These are phyloP conservation scores for Mesocricetus auratus DNA, from an alignment of 2,113 vertebrate genomes.

Conservation along the genomic window DNA sequence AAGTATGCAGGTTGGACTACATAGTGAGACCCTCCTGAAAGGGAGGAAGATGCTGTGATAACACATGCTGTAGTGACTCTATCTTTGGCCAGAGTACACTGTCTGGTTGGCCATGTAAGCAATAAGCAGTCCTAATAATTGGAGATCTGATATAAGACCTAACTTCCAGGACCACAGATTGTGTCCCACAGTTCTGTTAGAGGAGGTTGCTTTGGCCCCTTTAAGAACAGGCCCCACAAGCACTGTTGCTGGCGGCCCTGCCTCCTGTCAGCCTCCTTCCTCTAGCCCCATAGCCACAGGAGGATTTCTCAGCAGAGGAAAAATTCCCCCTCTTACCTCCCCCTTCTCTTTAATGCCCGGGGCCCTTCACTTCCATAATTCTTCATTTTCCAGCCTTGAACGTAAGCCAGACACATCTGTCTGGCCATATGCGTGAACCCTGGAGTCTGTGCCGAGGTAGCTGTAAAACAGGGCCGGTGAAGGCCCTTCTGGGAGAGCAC, in stretches of 20 bases:
- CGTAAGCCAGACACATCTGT: constrained; percentile 98
- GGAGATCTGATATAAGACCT: not conserved
- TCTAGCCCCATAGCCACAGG: constrained; percentile 86
- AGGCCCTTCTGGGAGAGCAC: constrained; percentile 92
- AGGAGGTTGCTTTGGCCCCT: constrained; percentile 83
- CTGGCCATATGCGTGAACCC: constrained; percentile 98
- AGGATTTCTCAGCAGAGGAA: constrained; percentile 91
- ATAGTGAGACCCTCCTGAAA: not conserved
- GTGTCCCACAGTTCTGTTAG: not conserved
- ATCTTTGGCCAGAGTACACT: not conserved
- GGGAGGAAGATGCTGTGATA: not conserved
- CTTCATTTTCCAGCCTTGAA: constrained; percentile 97
- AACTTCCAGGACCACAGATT: not conserved
- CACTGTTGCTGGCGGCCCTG: constrained; percentile 82
- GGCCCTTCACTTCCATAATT: constrained; percentile 98
- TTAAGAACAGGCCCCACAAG: constrained; percentile 87
- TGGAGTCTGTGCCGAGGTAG: constrained; percentile 92
- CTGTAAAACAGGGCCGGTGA: constrained; percentile 93
- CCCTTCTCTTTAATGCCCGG: constrained; percentile 92
- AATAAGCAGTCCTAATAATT: not conserved
- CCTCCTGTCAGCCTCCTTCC: constrained; percentile 86
- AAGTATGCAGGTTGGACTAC: not conserved
- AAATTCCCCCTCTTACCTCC: constrained; percentile 86
- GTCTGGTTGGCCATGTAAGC: not conserved
- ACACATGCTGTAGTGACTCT: accelerated